phyloP scores from a whole-genome alignment of 2,113 vertebrate genomes.

The Coptodon rendalli region DNA sequence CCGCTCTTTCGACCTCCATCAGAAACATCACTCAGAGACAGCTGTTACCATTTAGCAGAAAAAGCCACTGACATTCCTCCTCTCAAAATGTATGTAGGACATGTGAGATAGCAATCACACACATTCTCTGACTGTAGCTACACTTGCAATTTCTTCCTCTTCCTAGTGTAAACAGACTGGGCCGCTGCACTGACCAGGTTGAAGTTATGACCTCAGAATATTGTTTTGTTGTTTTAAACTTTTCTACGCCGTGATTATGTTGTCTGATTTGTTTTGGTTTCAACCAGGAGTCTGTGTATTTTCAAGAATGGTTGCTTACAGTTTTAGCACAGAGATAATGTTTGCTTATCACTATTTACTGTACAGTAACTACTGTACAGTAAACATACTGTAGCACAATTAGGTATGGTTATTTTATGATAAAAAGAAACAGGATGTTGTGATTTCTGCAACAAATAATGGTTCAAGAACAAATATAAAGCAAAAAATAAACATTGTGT shows the following conservation, averaged over 20 bases:
- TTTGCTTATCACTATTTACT: conserved; percentile 11
- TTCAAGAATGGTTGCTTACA: conserved; percentile 7
- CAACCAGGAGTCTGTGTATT: not conserved
- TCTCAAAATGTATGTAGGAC: conserved; percentile 76
- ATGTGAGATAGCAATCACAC: conserved; percentile 76
- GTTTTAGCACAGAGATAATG: conserved; percentile 8
- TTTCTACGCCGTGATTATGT: conserved; percentile 40
- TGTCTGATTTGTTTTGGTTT: conserved; percentile 25
- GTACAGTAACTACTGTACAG: not conserved
- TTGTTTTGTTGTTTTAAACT: conserved; percentile 46
- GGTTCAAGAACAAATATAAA: not conserved
- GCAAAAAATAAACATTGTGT: not conserved
- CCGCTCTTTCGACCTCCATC: conserved; percentile 74
- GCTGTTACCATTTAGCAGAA: conserved; percentile 90
- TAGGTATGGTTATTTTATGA: not conserved
- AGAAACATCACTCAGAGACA: conserved; percentile 86
- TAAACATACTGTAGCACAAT: not conserved
- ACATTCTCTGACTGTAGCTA: conserved; percentile 72
- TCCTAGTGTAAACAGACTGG: conserved; percentile 71
- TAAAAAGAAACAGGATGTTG: not conserved
- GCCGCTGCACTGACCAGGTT: conserved; percentile 46
- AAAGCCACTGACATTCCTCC: conserved; percentile 77
- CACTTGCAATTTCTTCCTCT: conserved; percentile 71
- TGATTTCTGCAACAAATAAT: not conserved
- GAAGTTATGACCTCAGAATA: conserved; percentile 46